These are phyloP conservation scores for Toxotes jaculatrix DNA, from an alignment of 2,113 vertebrate genomes.

Conservation along the genomic window DNA sequence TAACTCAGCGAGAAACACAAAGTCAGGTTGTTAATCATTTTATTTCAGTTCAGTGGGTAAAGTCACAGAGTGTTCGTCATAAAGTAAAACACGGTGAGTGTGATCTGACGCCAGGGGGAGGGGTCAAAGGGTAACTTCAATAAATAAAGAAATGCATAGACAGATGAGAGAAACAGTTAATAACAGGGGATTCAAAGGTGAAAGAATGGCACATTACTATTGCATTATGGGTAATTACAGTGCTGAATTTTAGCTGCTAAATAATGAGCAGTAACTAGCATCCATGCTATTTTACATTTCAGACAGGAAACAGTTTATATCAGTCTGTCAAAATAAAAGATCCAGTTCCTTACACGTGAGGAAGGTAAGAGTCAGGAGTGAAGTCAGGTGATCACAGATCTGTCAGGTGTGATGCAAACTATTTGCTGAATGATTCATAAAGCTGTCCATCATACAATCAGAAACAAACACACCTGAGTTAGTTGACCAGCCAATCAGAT, in stretches of 20 bases:
- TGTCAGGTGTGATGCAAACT: not conserved
- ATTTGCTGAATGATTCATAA: constrained; percentile 18
- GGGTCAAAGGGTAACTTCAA: not conserved
- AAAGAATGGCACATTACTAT: constrained; percentile 55
- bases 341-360: not conserved
- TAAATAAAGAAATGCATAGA: not conserved
- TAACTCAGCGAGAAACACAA: not conserved
- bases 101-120: not conserved
- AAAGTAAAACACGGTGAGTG: not conserved
- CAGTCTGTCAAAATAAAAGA: constrained; percentile 11
- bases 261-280: constrained; percentile 32
- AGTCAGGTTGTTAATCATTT: not conserved
- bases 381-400: not conserved
- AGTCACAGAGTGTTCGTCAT: not conserved
- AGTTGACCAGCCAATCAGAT: constrained; percentile 25
- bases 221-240: constrained; percentile 63
- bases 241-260: constrained; percentile 26
- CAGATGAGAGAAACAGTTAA: not conserved
- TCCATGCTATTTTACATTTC: constrained; percentile 46
- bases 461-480: constrained; percentile 28
- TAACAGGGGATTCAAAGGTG: not conserved
- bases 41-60: constrained; percentile 16
- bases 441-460: constrained; percentile 15
- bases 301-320: constrained; percentile 32
- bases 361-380: not conserved